phyloP scores from a whole-genome alignment of 2,113 vertebrate genomes.

The Ptyas mucosa region DNA sequence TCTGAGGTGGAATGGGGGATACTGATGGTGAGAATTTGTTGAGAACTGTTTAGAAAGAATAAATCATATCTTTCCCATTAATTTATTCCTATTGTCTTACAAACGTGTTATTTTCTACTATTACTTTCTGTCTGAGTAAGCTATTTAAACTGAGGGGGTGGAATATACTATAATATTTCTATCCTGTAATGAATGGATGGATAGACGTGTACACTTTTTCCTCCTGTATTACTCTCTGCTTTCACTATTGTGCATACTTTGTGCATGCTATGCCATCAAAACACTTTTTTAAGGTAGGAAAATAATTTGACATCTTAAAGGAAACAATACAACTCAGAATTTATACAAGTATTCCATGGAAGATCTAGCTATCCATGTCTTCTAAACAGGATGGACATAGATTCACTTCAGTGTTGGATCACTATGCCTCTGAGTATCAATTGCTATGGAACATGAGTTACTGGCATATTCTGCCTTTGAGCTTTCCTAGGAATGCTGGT shows the following conservation, averaged over 20 bases:
- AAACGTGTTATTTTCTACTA: background rate
- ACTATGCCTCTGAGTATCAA: background rate
- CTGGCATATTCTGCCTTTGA: background rate
- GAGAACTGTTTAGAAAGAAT: background rate
- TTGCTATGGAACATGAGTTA: background rate
- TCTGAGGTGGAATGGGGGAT: background rate
- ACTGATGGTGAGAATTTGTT: background rate
- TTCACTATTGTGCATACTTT: no score
- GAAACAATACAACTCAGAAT: background rate
- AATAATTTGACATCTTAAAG: background rate
- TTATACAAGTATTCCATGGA: background rate
- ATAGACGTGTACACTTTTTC: background rate
- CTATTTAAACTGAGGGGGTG: background rate
- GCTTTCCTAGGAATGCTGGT: background rate
- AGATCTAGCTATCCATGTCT: background rate
- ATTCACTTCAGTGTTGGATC: background rate
- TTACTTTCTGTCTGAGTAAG: background rate
- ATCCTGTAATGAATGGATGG: background rate
- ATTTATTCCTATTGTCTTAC: background rate
- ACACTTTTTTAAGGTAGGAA: background rate
- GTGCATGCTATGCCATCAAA: no score
- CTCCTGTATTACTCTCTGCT: no score
- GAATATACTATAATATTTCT: background rate
- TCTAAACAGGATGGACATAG: background rate
- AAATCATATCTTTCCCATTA: background rate